Evolutionary conservation across 2,113 vertebrate species (phyloP).

Genomic region (Ciconia stormi): DNA sequence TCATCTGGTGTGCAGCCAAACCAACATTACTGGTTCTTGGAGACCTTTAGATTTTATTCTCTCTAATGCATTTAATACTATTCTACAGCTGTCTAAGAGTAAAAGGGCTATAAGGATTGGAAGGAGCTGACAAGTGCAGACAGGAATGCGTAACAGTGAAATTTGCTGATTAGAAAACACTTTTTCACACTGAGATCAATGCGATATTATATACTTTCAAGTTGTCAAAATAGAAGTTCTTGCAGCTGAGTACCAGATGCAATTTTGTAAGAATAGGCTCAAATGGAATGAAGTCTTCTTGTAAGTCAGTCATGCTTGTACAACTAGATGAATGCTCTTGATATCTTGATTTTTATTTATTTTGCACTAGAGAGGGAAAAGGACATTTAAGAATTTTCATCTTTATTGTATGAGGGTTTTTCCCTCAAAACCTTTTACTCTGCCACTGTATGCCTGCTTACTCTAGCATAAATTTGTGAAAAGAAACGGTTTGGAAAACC

Average conservation of each 20-base stretch:
- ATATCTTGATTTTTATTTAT: not conserved
- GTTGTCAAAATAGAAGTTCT: constrained; percentile 4
- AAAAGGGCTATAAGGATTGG: not conserved
- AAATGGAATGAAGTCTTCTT: not conserved
- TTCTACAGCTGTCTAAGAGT: not conserved
- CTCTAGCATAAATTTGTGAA: not conserved
- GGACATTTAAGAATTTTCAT: not conserved
- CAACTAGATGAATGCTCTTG: not conserved
- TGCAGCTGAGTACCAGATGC: not conserved
- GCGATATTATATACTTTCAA: not conserved
- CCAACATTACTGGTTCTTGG: not conserved
- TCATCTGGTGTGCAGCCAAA: not conserved
- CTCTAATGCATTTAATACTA: not conserved
- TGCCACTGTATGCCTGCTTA: not conserved
- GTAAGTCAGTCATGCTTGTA: not conserved
- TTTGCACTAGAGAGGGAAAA: not conserved
- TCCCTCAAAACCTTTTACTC: not conserved
- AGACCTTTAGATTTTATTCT: not conserved
- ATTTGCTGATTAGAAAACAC: constrained; percentile 15
- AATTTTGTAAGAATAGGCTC: constrained; percentile 19
- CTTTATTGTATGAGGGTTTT: not conserved
- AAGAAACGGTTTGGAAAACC: not conserved
- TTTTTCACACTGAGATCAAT: not conserved
- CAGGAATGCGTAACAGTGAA: not conserved
- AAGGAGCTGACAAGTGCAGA: not conserved